Evolutionary conservation across 1,140 invertebrate species (phyloP).

Genomic region (Batillaria attramentaria): DNA sequence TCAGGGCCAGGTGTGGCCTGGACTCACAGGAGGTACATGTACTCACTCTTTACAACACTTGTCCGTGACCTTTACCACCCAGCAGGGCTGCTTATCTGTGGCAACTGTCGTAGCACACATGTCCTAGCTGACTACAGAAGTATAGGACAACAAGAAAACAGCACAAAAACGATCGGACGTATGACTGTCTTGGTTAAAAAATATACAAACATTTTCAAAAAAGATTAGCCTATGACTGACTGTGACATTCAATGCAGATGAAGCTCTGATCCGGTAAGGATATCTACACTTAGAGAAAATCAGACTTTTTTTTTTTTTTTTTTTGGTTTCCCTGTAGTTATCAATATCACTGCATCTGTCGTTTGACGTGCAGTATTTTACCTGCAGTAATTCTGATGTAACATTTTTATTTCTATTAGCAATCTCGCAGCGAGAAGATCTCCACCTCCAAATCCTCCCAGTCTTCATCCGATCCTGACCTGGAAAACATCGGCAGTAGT

Average conservation of each 20-base stretch:
- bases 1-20: conserved; percentile 65
- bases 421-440: conserved; percentile 11
- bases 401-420: not conserved
- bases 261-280: no score
- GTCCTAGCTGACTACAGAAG: no score
- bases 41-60: not conserved
- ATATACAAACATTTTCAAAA: no score
- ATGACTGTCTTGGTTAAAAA: no score
- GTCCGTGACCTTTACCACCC: not conserved
- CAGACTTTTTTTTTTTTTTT: no score
- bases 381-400: not conserved
- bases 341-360: not conserved
- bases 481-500: conserved; percentile 27
- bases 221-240: no score
- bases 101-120: no score
- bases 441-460: conserved; percentile 25
- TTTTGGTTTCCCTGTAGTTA: no score
- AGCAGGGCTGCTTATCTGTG: not conserved
- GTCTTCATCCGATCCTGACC: conserved; percentile 20
- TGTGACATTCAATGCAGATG: no score
- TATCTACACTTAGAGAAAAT: no score
- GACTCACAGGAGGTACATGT: conserved; percentile 41
- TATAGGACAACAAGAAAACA: no score
- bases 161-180: no score
- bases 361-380: not conserved